Conservation (phyloP, 2,888 invertebrate genomes). For the Heteromyza rotundicornis region DNA sequence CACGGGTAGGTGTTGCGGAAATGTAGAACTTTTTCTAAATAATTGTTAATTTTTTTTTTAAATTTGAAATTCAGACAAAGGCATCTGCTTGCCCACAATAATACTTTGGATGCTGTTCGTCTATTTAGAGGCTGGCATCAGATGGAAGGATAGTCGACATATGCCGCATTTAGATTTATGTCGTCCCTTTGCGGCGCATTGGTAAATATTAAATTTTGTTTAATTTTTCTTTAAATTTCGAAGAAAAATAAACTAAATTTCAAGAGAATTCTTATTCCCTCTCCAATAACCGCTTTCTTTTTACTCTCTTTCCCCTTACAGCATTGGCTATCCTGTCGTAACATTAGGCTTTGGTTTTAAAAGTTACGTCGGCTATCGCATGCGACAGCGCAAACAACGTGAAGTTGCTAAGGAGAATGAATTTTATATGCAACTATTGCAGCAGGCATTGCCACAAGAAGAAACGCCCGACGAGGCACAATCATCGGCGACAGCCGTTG, state of each 20-base stretch:
- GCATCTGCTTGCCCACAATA: slow-evolving; percentile 93
- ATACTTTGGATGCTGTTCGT: slow-evolving; percentile 93
- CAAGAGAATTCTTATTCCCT: too few relatives aligned
- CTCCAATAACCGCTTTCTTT: background rate
- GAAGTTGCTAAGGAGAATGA: slow-evolving; percentile 95
- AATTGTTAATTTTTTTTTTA: slow-evolving; percentile 8
- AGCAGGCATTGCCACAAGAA: slow-evolving; percentile 84
- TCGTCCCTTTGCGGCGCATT: slow-evolving; percentile 96
- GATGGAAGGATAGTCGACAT: slow-evolving; percentile 82
- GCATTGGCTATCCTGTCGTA: slow-evolving; percentile 92
- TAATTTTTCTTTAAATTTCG: background rate
- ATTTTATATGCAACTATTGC: slow-evolving; percentile 90
- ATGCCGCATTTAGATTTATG: slow-evolving; percentile 89
- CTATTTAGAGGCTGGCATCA: slow-evolving; percentile 90
- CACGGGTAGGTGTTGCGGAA: slow-evolving; percentile 76
- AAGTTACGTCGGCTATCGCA: slow-evolving; percentile 87
- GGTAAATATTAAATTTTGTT: slow-evolving; percentile 67
- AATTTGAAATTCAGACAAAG: slow-evolving; percentile 73
- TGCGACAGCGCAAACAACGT: slow-evolving; percentile 88
- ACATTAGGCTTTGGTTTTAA: slow-evolving; percentile 96
- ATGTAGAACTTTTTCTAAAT: slow-evolving; percentile 6
- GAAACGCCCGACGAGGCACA: slow-evolving; percentile 41
- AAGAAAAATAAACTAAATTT: background rate
- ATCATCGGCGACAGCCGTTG: slow-evolving; percentile 24
- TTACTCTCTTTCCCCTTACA: slow-evolving; percentile 60